Conservation (phyloP, 1,140 invertebrate species). For the Formica selysi region DNA sequence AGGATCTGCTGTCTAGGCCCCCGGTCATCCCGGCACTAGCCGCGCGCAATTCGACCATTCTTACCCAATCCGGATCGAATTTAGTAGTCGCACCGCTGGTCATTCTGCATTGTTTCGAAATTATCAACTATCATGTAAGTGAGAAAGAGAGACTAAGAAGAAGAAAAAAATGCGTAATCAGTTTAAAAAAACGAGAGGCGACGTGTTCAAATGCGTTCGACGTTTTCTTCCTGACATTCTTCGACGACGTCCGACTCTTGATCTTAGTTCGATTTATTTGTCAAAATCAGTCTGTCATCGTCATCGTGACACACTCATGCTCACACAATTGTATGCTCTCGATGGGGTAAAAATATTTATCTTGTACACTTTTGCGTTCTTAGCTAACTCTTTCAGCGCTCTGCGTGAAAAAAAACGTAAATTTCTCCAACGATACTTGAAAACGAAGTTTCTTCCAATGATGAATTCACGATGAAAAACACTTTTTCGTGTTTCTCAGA, state of each 20-base stretch:
- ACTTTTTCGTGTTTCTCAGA: neutral
- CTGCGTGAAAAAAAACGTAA: neutral
- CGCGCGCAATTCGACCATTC: slow-evolving; percentile 82
- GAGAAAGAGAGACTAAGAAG: neutral
- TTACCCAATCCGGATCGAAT: slow-evolving; percentile 76
- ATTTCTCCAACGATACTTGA: slow-evolving; percentile 2
- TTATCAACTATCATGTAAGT: neutral
- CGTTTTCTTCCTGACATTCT: slow-evolving; percentile 40
- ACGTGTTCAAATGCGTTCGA: neutral
- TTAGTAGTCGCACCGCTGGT: slow-evolving; percentile 72
- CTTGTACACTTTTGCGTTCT: neutral
- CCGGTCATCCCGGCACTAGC: slow-evolving; percentile 79
- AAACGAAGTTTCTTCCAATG: slow-evolving; percentile 27
- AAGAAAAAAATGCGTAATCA: neutral
- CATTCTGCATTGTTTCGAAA: slow-evolving; percentile 70
- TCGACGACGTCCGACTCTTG: neutral
- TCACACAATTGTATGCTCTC: neutral
- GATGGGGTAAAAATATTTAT: neutral
- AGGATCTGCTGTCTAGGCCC: slow-evolving; percentile 76
- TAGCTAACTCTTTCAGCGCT: neutral
- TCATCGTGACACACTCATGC: neutral
- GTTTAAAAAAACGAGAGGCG: neutral
- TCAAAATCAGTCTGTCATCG: neutral
- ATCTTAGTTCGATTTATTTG: neutral
- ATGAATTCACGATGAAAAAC: neutral